A percentile compares a stretch with the other conserved stretches of the same genome.
Evolutionary conservation across 2,797 vertebrate genomes (phyloP).

Genomic region (Poecilia wingei): DNA sequence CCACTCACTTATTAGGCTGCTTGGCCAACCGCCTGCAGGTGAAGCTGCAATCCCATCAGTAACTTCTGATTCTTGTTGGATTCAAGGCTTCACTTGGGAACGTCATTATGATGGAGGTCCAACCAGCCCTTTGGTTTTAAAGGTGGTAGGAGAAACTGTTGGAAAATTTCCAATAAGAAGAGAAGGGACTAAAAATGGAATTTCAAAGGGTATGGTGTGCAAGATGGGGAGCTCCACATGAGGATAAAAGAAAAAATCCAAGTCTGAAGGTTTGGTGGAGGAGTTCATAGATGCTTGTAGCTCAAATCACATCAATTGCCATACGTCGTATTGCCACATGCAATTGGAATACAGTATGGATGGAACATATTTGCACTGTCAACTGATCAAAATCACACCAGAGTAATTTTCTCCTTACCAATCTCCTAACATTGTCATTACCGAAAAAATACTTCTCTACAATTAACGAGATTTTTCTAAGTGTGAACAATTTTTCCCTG

Average conservation of each 20-base stretch:
- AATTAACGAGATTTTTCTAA: not conserved
- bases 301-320: not conserved
- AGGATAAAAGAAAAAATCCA: slow-evolving; percentile 1
- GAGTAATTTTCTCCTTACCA: not conserved
- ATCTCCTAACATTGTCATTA: too few species aligned
- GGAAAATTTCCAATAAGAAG: slow-evolving; percentile 68
- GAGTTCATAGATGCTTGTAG: slow-evolving; percentile 8
- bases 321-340: not conserved
- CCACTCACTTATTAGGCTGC: slow-evolving; percentile 61
- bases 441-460: not conserved
- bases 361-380: not conserved
- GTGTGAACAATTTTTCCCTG: not conserved
- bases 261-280: slow-evolving; percentile 18
- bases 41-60: slow-evolving; percentile 57
- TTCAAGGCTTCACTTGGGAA: slow-evolving; percentile 62
- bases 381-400: not conserved
- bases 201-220: slow-evolving; percentile 38
- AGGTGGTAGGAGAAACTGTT: slow-evolving; percentile 45
- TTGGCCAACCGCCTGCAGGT: slow-evolving; percentile 48
- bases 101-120: slow-evolving; percentile 48
- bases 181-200: slow-evolving; percentile 41
- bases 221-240: slow-evolving; percentile 22
- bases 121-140: slow-evolving; percentile 49
- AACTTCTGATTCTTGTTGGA: slow-evolving; percentile 55
- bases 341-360: not conserved